Conservation (phyloP, 2,888 invertebrate genomes). For the Philereme vetulata region DNA sequence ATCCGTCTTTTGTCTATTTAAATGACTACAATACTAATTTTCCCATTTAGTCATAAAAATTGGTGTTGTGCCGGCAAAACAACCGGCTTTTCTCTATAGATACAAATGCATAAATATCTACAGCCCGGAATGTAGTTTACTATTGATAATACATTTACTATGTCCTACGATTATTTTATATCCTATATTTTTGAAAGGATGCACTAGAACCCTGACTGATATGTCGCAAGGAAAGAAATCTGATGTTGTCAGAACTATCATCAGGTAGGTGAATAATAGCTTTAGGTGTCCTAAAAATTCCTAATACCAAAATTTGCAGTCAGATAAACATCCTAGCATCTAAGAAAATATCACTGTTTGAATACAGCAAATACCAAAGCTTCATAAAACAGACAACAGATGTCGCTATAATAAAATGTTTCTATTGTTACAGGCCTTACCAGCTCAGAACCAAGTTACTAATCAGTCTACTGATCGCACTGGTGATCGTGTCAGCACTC, state of each 20-base stretch:
- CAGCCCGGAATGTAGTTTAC: too few relatives aligned
- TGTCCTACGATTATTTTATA: neutral
- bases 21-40: too few relatives aligned
- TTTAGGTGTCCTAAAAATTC: too few relatives aligned
- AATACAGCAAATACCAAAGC: neutral
- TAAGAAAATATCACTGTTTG: too few relatives aligned
- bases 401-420: conserved; percentile 3
- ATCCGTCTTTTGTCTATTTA: too few relatives aligned
- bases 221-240: neutral
- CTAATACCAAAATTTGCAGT: too few relatives aligned
- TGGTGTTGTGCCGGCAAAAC: too few relatives aligned
- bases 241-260: conserved; percentile 1
- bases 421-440: conserved; percentile 62
- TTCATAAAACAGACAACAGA: conserved; percentile 1
- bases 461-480: conserved; percentile 51
- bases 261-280: neutral
- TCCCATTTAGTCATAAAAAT: too few relatives aligned
- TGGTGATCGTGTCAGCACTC: conserved; percentile 65
- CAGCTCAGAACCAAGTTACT: conserved; percentile 61
- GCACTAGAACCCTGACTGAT: neutral
- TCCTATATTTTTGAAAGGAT: neutral
- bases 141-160: too few relatives aligned
- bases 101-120: too few relatives aligned
- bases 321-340: too few relatives aligned
- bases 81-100: too few relatives aligned